These are phyloP conservation scores for Drosophila truncata DNA, from an alignment of 1,140 invertebrate species.

Conservation along the genomic window DNA sequence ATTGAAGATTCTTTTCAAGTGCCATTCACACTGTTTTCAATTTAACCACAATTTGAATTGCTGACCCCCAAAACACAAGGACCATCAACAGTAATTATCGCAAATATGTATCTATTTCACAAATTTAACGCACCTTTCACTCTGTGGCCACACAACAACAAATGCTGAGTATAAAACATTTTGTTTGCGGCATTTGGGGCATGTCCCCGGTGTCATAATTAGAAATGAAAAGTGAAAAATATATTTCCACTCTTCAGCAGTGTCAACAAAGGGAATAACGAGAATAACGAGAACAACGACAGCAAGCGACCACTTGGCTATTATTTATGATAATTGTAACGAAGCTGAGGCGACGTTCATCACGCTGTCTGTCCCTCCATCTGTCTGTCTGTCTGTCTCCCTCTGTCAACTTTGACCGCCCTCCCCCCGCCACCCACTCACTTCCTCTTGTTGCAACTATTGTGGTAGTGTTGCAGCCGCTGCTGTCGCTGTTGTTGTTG, in stretches of 20 bases:
- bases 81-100: slow-evolving; percentile 30
- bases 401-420: slow-evolving; percentile 17
- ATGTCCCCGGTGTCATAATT: slow-evolving; percentile 71
- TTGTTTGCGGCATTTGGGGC: slow-evolving; percentile 73
- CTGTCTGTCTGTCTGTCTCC: slow-evolving; percentile 25
- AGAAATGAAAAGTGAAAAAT: slow-evolving; percentile 77
- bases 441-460: slow-evolving; percentile 32
- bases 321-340: slow-evolving; percentile 81
- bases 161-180: slow-evolving; percentile 38
- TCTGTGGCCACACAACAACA: slow-evolving; percentile 23
- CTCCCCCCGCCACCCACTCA: neutral
- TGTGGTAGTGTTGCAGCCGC: slow-evolving; percentile 20
- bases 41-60: slow-evolving; percentile 15
- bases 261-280: slow-evolving; percentile 38
- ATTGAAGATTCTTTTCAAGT: neutral
- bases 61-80: slow-evolving; percentile 6
- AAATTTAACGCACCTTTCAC: slow-evolving; percentile 49
- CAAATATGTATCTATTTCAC: slow-evolving; percentile 24
- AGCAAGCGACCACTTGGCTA: slow-evolving; percentile 68
- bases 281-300: slow-evolving; percentile 41
- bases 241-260: slow-evolving; percentile 66
- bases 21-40: neutral
- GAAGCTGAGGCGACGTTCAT: slow-evolving; percentile 69
- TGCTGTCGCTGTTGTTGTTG: neutral
- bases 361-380: slow-evolving; percentile 50